Percentiles rank a stretch among this genome's conserved stretches.
These are phyloP conservation scores for Cyrtonyx montezumae DNA, from an alignment of 2,113 vertebrate species.

Conservation along the genomic window DNA sequence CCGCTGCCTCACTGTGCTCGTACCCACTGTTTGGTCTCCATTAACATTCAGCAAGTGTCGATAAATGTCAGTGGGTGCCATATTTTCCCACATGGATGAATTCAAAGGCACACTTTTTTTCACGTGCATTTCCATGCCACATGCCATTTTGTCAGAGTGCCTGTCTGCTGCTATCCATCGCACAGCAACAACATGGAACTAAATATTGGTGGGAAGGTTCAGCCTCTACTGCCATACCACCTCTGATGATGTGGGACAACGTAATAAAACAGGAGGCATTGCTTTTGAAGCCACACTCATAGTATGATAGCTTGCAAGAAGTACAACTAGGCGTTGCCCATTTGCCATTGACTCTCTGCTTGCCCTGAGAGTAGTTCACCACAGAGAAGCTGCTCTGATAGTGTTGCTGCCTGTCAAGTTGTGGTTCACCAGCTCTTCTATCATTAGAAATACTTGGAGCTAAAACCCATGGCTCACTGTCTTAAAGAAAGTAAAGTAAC, in stretches of 20 bases:
- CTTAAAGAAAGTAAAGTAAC: background rate
- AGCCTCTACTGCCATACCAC: background rate
- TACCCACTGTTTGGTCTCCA: background rate
- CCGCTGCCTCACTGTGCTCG: background rate
- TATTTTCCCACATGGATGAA: background rate
- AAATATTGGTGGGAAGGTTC: background rate
- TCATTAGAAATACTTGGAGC: background rate
- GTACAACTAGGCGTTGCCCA: background rate
- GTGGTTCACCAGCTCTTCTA: background rate
- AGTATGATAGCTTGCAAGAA: background rate
- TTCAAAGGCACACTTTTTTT: background rate
- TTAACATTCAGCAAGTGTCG: background rate
- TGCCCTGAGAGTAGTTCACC: rapidly evolving
- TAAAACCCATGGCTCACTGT: background rate
- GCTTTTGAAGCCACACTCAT: background rate
- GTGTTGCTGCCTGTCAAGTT: rapidly evolving
- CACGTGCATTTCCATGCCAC: background rate
- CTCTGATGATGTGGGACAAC: background rate
- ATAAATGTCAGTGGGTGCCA: background rate
- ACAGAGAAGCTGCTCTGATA: background rate
- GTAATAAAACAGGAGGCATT: background rate
- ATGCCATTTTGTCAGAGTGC: background rate
- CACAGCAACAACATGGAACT: background rate
- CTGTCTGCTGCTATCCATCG: background rate
- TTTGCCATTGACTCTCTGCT: background rate